Base-by-base conservation (phyloP, 2,113 vertebrate genomes). In the Vicugna pacos region DNA sequence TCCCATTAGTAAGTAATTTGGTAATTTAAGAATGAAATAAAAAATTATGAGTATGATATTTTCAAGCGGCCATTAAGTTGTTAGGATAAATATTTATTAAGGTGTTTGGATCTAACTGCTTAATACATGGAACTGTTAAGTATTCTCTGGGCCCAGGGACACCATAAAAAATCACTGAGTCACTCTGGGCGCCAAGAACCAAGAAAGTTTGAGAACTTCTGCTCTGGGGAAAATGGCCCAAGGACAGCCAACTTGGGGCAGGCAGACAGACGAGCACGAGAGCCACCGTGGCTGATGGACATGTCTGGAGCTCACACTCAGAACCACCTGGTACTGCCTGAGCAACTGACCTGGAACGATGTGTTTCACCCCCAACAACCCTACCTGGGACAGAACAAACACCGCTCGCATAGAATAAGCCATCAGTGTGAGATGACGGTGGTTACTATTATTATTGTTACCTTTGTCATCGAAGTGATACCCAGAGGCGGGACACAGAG, bases 81-180 rank as follows among this genome's bases (percentile, higher is more conserved):
- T 79, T 82, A 82, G 65, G 77, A 88, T 77, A 92, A 75, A 38
- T 76, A 91, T 79, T 94, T 75, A 92, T 52, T 79, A 70, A 72
- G 54, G 28, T 64, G 2, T 85, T 76, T 93, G 76, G 52, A 14
- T 87, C 48, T 83, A 92, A 76, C 62, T 80, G 56, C 72, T 89
- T 65, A 38, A 70, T 70, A 73, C 90, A 81, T 4, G 1, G 38
- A 90, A 87, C 14, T 30, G 26, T 83, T n/a, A 81, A 46, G 17
- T 60, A 58, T 72, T 86, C 48, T 76, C 73, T 52, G 42, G 46
- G 42, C 69, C 73, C 64, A 62, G 58, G 62, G 16, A 81, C 15
- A n/a, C 46, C 72, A 56, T 35, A 62, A 46, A 58, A 46, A 42
- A 42, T 88, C 35, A 48, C 32, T 4, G 28, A 64, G 58, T 15